Base-by-base conservation (phyloP, 2,797 vertebrate species). In the Periparus ater region DNA sequence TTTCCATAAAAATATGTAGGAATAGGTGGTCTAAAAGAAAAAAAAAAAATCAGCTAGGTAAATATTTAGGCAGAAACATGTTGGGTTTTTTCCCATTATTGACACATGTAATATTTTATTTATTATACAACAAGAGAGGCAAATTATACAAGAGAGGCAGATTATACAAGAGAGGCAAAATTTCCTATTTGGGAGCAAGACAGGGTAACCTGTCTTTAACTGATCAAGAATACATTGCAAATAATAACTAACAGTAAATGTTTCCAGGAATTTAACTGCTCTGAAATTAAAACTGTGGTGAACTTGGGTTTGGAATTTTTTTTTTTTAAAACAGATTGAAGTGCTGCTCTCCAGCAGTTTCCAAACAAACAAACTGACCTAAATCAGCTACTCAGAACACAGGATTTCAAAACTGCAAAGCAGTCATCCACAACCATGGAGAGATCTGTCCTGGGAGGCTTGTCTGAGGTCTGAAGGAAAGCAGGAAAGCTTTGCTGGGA, bases 71-170 rank as follows among this genome's bases (percentile, higher is more conserved):
- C 20, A 81, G 26, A 75, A 81, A 44, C 0, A 0, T 6, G 3
- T 40, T 1, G 1, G 3, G 1, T 8, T 34, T 76, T 61, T 63
- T 3, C 5, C 6, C 7, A 19, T 57, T 79, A 47, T 10, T 78
- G 70, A 57, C 6, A 25, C 3, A 50, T 9, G 3, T 17, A 45
- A 17, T 34, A 6, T 45, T 89, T 75, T 63, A 22, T 53, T 78
- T 75, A 40, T 42, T 68, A 29, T 3, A 40, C 22, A 34, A 2
- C 7, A n/a, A n/a, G n/a, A n/a, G n/a, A n/a, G n/a, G n/a, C n/a
- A n/a, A n/a, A n/a, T n/a, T n/a, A n/a, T n/a, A n/a, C n/a, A n/a
- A n/a, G n/a, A n/a, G n/a, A n/a, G n/a, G n/a, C 7, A 34, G 4
- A 38, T 84, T 74, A n/a, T n/a, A n/a, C 45, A 82, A 79, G 22